Percentiles rank a stretch among this genome's conserved stretches.
phyloP scores from a whole-genome alignment of 2,888 invertebrate species.

The Hesperia comma region DNA sequence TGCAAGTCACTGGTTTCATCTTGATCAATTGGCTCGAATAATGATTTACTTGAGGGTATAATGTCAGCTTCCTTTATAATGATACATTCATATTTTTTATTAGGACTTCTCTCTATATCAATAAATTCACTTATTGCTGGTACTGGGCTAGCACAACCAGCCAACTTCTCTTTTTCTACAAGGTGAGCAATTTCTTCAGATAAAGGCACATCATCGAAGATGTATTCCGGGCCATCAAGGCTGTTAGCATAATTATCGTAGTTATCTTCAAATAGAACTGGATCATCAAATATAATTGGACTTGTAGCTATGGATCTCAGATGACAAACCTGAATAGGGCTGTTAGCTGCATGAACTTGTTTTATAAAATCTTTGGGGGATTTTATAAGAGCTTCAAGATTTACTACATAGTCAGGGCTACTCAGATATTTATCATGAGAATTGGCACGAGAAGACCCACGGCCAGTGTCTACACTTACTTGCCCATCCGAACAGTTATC shows the following conservation, averaged over 20 bases:
- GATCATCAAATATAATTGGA: slow-evolving; percentile 44
- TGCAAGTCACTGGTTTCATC: background rate
- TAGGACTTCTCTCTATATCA: slow-evolving; percentile 49
- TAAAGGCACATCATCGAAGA: slow-evolving; percentile 48
- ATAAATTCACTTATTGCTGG: slow-evolving; percentile 31
- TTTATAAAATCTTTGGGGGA: slow-evolving; percentile 32
- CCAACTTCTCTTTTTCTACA: slow-evolving; percentile 43
- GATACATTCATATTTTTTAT: slow-evolving; percentile 35
- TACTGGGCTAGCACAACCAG: slow-evolving; percentile 3
- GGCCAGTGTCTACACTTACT: slow-evolving; percentile 69
- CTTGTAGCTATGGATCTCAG: slow-evolving; percentile 43
- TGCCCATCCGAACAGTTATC: slow-evolving; percentile 53
- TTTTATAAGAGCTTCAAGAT: background rate
- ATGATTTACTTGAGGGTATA: background rate
- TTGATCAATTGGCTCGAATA: background rate
- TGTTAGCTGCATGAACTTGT: slow-evolving; percentile 43
- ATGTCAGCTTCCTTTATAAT: slow-evolving; percentile 3
- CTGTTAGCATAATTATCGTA: slow-evolving; percentile 1
- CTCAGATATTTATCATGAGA: slow-evolving; percentile 67
- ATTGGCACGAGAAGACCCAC: slow-evolving; percentile 70
- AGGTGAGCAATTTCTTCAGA: slow-evolving; percentile 43
- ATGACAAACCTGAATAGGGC: slow-evolving; percentile 40
- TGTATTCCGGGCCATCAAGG: slow-evolving; percentile 29
- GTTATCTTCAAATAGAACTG: slow-evolving; percentile 26
- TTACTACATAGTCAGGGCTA: slow-evolving; percentile 63